Conservation (phyloP, 1,140 invertebrate genomes). For the Caenorhabditis briggsae region DNA sequence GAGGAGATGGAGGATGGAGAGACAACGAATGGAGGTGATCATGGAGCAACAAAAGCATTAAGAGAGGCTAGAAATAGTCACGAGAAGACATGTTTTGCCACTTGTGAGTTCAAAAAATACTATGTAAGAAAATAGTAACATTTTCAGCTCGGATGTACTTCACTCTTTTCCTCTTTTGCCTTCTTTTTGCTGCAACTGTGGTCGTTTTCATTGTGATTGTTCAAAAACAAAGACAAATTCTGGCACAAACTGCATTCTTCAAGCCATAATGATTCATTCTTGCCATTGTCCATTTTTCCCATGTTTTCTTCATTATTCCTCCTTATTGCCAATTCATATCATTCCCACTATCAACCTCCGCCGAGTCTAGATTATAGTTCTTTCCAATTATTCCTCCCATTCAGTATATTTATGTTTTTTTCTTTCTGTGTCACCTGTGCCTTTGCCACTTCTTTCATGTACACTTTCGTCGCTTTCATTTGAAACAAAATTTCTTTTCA, state of each 20-base stretch:
- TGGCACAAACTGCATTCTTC: slow-evolving; percentile 44
- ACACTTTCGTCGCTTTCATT: slow-evolving; percentile 28
- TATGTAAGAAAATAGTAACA: background rate
- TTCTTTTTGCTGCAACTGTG: slow-evolving; percentile 12
- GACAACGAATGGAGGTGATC: slow-evolving; percentile 13
- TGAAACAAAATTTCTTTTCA: background rate
- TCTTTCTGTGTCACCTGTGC: background rate
- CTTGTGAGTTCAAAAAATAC: slow-evolving; percentile 4
- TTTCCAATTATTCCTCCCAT: background rate
- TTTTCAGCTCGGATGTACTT: slow-evolving; percentile 45
- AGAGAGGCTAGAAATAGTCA: slow-evolving; percentile 2
- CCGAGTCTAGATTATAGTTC: background rate
- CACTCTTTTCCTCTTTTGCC: background rate
- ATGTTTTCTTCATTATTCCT: background rate
- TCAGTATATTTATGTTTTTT: background rate
- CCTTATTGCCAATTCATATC: slow-evolving; percentile 30
- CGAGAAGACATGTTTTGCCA: slow-evolving; percentile 33
- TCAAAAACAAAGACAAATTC: slow-evolving; percentile 46
- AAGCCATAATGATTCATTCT: slow-evolving; percentile 44
- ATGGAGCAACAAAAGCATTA: slow-evolving; percentile 41
- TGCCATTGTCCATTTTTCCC: background rate
- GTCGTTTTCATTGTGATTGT: slow-evolving; percentile 28
- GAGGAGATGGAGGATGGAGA: slow-evolving; percentile 60
- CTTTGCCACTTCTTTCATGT: slow-evolving; percentile 35
- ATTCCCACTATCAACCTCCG: background rate